phyloP scores from a whole-genome alignment of 2,113 vertebrate genomes.

The Nannospalax galili region DNA sequence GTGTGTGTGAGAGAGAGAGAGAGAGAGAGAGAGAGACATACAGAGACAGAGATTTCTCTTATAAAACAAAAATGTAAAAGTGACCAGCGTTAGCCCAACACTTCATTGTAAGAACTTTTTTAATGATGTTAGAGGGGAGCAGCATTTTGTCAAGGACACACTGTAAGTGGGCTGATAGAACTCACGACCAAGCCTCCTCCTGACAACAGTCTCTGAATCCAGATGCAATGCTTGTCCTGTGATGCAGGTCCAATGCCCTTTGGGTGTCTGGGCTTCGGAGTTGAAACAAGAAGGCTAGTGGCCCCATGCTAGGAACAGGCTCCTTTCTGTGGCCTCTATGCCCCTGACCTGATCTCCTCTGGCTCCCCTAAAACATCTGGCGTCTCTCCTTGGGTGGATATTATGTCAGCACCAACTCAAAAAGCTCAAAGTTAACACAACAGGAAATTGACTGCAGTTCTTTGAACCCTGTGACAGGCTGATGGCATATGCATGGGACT shows the following conservation, averaged over 20 bases:
- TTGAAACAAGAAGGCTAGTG: not conserved
- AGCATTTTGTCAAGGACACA: not conserved
- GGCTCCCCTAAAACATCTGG: not conserved
- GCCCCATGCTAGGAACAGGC: not conserved
- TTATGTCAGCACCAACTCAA: not conserved
- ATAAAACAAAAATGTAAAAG: not conserved
- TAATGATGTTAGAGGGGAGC: not conserved
- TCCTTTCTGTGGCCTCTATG: not conserved
- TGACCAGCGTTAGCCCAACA: not conserved
- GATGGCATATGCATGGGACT: not conserved
- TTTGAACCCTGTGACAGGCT: not conserved
- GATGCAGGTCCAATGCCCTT: rapidly evolving
- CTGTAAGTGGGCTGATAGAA: no score
- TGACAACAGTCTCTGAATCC: not conserved
- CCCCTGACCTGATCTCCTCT: not conserved
- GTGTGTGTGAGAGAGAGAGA: not conserved
- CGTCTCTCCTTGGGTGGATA: not conserved
- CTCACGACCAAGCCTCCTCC: not conserved
- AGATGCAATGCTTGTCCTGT: not conserved
- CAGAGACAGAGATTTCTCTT: not conserved
- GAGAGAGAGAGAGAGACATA: no score
- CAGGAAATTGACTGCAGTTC: not conserved
- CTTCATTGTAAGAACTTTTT: not conserved
- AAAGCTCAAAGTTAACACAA: not conserved
- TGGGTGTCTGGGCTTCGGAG: not conserved